A percentile compares a stretch with the other conserved stretches of the same genome.
These are phyloP conservation scores for Ceriagrion tenellum DNA, from an alignment of 2,888 invertebrate genomes.

Conservation along the genomic window DNA sequence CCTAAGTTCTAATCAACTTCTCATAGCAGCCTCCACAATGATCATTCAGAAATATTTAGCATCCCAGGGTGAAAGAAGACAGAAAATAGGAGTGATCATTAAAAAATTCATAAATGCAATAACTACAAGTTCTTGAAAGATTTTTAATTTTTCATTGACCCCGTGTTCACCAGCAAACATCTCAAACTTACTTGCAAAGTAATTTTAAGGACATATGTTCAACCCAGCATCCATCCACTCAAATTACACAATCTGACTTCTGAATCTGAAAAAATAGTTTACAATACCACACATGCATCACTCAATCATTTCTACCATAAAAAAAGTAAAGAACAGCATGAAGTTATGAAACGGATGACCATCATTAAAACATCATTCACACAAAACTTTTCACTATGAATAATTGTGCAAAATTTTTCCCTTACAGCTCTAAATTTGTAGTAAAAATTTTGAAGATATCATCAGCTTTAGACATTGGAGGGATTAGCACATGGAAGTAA, in stretches of 20 bases:
- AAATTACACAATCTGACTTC: constrained; percentile 34
- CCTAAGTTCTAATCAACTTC: no score
- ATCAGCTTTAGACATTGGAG: not conserved
- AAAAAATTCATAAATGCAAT: not conserved
- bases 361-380: not conserved
- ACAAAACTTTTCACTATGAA: not conserved
- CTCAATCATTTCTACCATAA: not conserved
- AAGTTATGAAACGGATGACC: not conserved
- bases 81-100: no score
- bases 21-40: no score
- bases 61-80: no score
- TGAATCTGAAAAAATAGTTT: constrained; percentile 9
- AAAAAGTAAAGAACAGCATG: not conserved
- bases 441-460: not conserved
- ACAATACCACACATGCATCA: not conserved
- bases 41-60: no score
- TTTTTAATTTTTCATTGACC: constrained; percentile 40
- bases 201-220: not conserved
- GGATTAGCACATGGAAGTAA: not conserved
- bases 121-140: not conserved
- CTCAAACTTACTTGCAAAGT: not conserved
- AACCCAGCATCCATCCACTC: constrained; percentile 14
- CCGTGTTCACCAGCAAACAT: constrained; percentile 24
- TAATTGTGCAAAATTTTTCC: constrained; percentile 24
- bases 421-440: not conserved